phyloP scores from a whole-genome alignment of 2,797 vertebrate genomes.

The Artibeus lituratus region DNA sequence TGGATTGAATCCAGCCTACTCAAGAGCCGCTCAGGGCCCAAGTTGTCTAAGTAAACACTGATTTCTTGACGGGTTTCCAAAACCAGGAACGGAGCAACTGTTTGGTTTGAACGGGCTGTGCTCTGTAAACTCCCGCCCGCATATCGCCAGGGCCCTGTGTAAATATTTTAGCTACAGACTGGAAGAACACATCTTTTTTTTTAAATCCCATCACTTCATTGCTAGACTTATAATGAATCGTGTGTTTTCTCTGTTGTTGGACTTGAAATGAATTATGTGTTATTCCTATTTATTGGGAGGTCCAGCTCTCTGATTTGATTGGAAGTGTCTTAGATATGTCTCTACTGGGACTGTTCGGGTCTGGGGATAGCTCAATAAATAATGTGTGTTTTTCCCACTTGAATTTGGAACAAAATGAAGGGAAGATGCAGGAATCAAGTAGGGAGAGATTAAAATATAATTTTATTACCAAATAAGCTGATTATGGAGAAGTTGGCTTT shows the following conservation, averaged over 20 bases:
- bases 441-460: not conserved
- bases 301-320: conserved; percentile 24
- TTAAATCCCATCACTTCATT: conserved; percentile 33
- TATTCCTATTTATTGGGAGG: conserved; percentile 47
- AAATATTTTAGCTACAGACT: conserved; percentile 70
- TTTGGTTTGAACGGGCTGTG: conserved; percentile 69
- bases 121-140: conserved; percentile 48
- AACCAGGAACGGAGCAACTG: conserved; percentile 52
- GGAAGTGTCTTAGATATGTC: not conserved
- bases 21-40: conserved; percentile 44
- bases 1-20: conserved; percentile 63
- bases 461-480: not conserved
- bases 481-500: not conserved
- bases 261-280: conserved; percentile 41
- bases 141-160: conserved; percentile 39
- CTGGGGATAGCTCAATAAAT: not conserved
- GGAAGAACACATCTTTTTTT: conserved; percentile 8
- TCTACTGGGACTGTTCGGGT: not conserved
- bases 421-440: not conserved
- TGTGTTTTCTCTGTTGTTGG: conserved; percentile 3
- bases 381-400: not conserved
- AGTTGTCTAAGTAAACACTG: conserved; percentile 72
- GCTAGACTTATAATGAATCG: conserved; percentile 38
- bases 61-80: conserved; percentile 70
- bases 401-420: not conserved